Evolutionary conservation across 2,888 invertebrate genomes (phyloP).

Genomic region (Brachylomia viminalis): DNA sequence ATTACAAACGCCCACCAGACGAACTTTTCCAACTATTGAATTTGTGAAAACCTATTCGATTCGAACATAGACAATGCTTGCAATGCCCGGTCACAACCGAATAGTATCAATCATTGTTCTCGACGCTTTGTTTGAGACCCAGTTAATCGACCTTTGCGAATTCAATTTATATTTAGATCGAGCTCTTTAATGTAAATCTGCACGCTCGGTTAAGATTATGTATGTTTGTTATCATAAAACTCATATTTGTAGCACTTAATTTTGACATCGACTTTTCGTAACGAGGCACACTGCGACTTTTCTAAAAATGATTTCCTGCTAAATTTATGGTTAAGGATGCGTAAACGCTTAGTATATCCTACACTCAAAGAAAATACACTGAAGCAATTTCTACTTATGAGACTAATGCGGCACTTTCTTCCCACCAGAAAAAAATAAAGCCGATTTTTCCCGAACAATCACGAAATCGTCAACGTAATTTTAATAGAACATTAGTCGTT

Average conservation of each 20-base stretch:
- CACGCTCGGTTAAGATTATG: constrained; percentile 8
- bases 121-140: constrained; percentile 43
- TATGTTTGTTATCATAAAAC: neutral
- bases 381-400: constrained; percentile 27
- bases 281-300: neutral
- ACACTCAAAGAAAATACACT: constrained; percentile 8
- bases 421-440: constrained; percentile 59
- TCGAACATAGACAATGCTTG: constrained; percentile 51
- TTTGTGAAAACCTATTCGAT: constrained; percentile 63
- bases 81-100: constrained; percentile 55
- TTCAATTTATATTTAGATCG: constrained; percentile 52
- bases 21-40: constrained; percentile 57
- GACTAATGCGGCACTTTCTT: constrained; percentile 8
- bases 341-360: neutral
- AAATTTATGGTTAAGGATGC: neutral
- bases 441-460: constrained; percentile 67
- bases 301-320: neutral
- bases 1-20: constrained; percentile 44
- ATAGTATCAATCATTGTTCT: constrained; percentile 60
- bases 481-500: constrained; percentile 74
- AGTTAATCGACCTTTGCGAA: constrained; percentile 63
- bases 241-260: neutral
- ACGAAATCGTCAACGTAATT: constrained; percentile 62
- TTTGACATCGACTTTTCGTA: constrained; percentile 4
- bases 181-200: constrained; percentile 38